A percentile compares a stretch with the other conserved stretches of the same genome.
phyloP scores from a whole-genome alignment of 2,797 vertebrate genomes.

The Prunella strophiata region DNA sequence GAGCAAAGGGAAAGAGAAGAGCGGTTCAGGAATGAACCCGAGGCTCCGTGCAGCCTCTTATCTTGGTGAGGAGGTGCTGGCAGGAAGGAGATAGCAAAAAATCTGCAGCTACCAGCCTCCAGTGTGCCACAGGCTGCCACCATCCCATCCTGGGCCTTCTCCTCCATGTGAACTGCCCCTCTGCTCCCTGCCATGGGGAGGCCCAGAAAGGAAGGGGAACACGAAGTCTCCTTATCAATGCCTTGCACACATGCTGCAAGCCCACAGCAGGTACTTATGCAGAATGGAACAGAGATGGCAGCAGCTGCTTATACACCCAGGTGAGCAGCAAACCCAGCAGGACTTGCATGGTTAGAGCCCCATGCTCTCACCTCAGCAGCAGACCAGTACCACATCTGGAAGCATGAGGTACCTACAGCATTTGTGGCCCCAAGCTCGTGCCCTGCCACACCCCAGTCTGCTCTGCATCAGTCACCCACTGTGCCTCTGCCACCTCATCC shows the following conservation, averaged over 20 bases:
- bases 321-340: background rate
- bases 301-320: background rate
- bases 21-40: background rate
- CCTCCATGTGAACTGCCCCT: background rate
- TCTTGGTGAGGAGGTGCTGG: background rate
- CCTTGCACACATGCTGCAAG: background rate
- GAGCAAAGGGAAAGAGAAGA: constrained; percentile 61
- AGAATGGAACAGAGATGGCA: background rate
- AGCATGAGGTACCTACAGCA: fast-evolving
- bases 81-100: background rate
- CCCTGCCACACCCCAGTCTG: background rate
- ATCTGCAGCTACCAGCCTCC: background rate
- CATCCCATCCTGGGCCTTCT: background rate
- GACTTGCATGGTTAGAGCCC: background rate
- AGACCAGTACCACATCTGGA: background rate
- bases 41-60: constrained; percentile 10
- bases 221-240: background rate
- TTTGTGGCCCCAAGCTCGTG: fast-evolving
- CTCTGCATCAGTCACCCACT: background rate
- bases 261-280: background rate
- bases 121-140: background rate
- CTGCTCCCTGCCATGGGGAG: background rate
- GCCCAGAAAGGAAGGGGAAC: background rate
- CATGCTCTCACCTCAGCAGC: background rate
- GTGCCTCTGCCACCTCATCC: background rate